These are phyloP conservation scores for Acanthisitta chloris DNA, from an alignment of 2,113 vertebrate species.

Conservation along the genomic window DNA sequence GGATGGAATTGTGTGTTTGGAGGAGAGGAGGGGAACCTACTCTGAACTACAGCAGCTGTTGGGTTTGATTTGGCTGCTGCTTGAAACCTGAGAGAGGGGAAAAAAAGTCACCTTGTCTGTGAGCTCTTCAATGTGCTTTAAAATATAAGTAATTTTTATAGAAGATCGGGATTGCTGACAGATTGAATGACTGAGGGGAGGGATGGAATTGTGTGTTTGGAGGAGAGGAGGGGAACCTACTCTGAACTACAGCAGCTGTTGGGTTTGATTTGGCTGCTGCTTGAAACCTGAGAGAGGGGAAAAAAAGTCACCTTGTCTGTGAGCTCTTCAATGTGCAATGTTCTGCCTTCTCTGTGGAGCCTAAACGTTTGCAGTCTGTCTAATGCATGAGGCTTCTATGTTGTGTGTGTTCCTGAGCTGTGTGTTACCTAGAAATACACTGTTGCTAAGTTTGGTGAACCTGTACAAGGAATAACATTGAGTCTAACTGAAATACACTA, in stretches of 20 bases:
- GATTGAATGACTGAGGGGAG: background rate
- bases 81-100: background rate
- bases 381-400: background rate
- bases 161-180: background rate
- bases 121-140: too few relatives aligned
- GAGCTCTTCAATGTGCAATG: background rate
- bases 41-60: background rate
- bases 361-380: background rate
- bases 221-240: background rate
- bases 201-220: background rate
- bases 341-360: background rate
- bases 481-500: background rate
- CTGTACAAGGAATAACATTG: background rate
- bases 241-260: background rate
- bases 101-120: background rate
- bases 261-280: background rate
- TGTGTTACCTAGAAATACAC: background rate
- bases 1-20: background rate
- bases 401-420: background rate
- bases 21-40: background rate
- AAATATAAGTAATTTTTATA: background rate
- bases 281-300: background rate
- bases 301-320: background rate
- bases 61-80: background rate
- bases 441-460: background rate